Conservation (phyloP, 2,888 invertebrate genomes). For the Eristalis arbustorum region DNA sequence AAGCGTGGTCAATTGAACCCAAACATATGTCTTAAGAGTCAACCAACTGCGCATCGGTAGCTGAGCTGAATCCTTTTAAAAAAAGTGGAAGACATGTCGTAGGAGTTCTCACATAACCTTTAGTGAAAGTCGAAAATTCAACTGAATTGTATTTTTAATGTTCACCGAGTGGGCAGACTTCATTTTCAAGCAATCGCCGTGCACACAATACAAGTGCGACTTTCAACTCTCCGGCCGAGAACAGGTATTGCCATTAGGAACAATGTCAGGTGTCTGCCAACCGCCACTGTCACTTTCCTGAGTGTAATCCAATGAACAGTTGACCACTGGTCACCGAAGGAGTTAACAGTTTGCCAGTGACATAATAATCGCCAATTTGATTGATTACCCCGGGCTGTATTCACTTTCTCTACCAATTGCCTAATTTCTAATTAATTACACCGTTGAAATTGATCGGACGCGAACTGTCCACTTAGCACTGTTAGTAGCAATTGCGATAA, state of each 20-base stretch:
- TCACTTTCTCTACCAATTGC: slow-evolving; percentile 49
- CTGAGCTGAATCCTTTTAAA: too few species aligned
- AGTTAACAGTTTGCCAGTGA: slow-evolving; percentile 20
- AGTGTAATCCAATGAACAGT: neutral
- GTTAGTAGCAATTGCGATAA: slow-evolving; percentile 22
- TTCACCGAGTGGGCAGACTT: neutral
- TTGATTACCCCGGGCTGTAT: slow-evolving; percentile 18
- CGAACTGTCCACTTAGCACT: slow-evolving; percentile 42
- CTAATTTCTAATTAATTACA: slow-evolving; percentile 54
- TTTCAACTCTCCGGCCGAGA: neutral
- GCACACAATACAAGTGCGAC: neutral
- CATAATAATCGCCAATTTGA: slow-evolving; percentile 43
- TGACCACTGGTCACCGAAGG: neutral
- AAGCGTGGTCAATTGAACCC: too few species aligned
- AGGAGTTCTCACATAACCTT: neutral
- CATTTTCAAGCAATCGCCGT: neutral
- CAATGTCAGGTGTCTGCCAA: neutral
- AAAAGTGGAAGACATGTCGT: too few species aligned
- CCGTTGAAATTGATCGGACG: slow-evolving; percentile 42
- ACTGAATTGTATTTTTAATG: neutral
- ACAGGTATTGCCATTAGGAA: neutral
- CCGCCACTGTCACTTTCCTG: neutral
- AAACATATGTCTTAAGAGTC: too few species aligned
- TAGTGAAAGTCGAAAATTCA: neutral
- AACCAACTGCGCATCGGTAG: too few species aligned